phyloP scores from a whole-genome alignment of 2,888 invertebrate species.

The Aquatica leii region DNA sequence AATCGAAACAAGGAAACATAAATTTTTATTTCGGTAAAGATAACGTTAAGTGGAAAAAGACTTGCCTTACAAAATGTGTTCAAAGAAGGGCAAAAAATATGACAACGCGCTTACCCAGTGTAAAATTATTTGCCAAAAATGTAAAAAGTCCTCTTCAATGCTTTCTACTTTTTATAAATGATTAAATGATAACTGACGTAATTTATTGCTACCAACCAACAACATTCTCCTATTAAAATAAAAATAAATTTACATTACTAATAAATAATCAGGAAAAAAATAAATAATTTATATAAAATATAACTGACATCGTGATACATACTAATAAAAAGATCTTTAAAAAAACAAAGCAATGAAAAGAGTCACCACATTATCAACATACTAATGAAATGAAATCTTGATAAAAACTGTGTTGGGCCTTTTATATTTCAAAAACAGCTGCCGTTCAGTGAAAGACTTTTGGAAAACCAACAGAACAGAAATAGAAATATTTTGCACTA shows the following conservation, averaged over 20 bases:
- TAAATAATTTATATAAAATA: no score
- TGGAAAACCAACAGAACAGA: slow-evolving; percentile 40
- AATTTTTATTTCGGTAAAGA: slow-evolving; percentile 22
- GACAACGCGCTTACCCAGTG: slow-evolving; percentile 39
- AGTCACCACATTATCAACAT: slow-evolving; percentile 13
- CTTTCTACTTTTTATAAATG: slow-evolving; percentile 39
- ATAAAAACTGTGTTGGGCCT: slow-evolving; percentile 45
- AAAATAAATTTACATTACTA: no score
- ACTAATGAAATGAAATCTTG: slow-evolving; percentile 41
- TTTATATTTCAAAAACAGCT: slow-evolving; percentile 42
- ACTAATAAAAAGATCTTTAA: slow-evolving; percentile 43
- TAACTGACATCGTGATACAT: slow-evolving; percentile 40
- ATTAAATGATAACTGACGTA: slow-evolving; percentile 41
- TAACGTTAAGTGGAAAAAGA: slow-evolving; percentile 37
- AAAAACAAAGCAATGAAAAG: slow-evolving; percentile 33
- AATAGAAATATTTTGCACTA: slow-evolving; percentile 40
- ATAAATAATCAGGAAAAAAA: no score
- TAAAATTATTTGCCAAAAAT: slow-evolving; percentile 35
- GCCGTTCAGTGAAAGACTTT: slow-evolving; percentile 37
- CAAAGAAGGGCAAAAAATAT: slow-evolving; percentile 35
- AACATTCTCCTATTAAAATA: no score
- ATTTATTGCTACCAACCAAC: no score
- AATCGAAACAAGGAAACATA: not conserved
- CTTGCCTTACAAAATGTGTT: slow-evolving; percentile 15
- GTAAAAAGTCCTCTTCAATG: slow-evolving; percentile 38